phyloP scores from a whole-genome alignment of 1,140 invertebrate genomes.

The Drosophila auraria region DNA sequence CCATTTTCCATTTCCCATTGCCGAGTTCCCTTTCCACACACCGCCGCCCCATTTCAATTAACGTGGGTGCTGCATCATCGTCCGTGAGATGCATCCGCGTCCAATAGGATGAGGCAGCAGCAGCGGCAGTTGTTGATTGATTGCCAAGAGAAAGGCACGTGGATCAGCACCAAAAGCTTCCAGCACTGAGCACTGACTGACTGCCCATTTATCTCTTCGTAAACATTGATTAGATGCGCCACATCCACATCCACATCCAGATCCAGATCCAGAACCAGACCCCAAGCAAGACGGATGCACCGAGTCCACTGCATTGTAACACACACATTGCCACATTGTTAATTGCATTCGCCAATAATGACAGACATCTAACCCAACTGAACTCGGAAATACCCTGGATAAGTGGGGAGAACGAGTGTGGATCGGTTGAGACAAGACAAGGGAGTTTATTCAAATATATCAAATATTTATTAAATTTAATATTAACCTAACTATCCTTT shows the following conservation, averaged over 20 bases:
- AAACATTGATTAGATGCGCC: constrained; percentile 65
- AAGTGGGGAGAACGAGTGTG: too few species aligned
- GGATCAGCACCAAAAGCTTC: constrained; percentile 13
- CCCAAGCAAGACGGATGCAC: constrained; percentile 22
- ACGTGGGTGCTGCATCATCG: constrained; percentile 31
- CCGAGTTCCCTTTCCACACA: neutral
- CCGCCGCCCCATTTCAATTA: constrained; percentile 46
- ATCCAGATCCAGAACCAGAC: constrained; percentile 1
- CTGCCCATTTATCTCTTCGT: constrained; percentile 60
- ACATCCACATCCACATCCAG: constrained; percentile 6
- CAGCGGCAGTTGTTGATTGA: constrained; percentile 49
- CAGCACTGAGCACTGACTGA: constrained; percentile 41
- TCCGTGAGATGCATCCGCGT: constrained; percentile 38
- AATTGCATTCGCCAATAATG: constrained; percentile 43
- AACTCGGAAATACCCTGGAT: constrained; percentile 11
- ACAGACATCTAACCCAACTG: constrained; percentile 11
- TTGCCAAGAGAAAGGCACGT: constrained; percentile 40
- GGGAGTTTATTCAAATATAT: neutral
- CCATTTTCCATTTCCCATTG: neutral
- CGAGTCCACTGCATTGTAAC: constrained; percentile 10
- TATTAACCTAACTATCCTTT: neutral
- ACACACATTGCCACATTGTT: constrained; percentile 45
- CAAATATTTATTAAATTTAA: neutral
- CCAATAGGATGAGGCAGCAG: constrained; percentile 28
- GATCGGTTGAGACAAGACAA: neutral